Conservation (phyloP, 2,113 vertebrate species). For the Eira barbara region DNA sequence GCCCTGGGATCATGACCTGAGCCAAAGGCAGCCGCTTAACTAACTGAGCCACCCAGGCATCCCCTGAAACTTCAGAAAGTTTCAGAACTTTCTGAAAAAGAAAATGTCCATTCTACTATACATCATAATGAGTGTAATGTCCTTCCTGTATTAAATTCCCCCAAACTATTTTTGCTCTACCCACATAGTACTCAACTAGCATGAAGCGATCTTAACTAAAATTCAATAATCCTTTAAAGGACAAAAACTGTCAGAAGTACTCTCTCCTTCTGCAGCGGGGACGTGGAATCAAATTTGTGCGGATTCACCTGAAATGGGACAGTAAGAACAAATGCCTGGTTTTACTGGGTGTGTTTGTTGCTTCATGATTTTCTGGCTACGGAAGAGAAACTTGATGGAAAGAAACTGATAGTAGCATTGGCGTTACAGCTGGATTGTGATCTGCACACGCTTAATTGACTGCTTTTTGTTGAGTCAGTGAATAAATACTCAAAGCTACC, state of each 20-base stretch:
- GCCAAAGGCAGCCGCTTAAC: no score
- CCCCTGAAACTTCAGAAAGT: no score
- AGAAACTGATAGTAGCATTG: slow-evolving; percentile 31
- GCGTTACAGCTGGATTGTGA: slow-evolving; percentile 36
- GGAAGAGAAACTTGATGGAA: slow-evolving; percentile 21
- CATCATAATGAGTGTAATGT: not conserved
- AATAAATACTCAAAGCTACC: slow-evolving; percentile 52
- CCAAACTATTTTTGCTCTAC: slow-evolving; percentile 42
- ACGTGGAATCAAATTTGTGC: slow-evolving; percentile 24
- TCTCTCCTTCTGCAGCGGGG: slow-evolving; percentile 9
- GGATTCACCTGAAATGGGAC: not conserved
- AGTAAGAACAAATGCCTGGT: not conserved
- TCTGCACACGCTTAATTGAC: slow-evolving; percentile 40
- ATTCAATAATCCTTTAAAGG: not conserved
- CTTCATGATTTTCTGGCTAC: slow-evolving; percentile 30
- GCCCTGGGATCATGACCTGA: no score
- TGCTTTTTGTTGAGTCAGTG: slow-evolving; percentile 52
- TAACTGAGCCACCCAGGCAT: no score
- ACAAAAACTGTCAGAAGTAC: slow-evolving; percentile 35
- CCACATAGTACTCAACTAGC: not conserved
- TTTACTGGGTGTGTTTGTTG: not conserved
- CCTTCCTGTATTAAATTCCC: slow-evolving; percentile 12
- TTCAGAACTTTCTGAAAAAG: not conserved
- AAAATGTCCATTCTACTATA: not conserved
- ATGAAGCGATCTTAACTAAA: slow-evolving; percentile 35